phyloP scores from a whole-genome alignment of 2,113 vertebrate species.

The Peromyscus californicus region DNA sequence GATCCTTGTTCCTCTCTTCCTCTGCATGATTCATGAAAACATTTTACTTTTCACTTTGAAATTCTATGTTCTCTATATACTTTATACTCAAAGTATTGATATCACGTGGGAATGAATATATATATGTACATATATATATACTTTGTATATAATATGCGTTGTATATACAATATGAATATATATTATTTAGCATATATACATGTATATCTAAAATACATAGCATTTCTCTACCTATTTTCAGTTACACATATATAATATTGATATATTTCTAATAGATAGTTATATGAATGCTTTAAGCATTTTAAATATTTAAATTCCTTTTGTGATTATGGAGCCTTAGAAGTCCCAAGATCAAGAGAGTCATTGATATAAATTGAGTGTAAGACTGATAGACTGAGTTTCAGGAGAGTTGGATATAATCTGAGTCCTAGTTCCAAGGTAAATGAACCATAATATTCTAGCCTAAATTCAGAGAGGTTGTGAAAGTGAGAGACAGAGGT shows the following conservation, averaged over 20 bases:
- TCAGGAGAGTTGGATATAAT: not conserved
- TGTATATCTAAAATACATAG: not conserved
- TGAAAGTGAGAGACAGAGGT: not conserved
- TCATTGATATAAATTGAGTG: not conserved
- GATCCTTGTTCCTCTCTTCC: not conserved
- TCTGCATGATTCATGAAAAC: not conserved
- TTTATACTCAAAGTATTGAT: not conserved
- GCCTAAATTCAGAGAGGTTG: not conserved
- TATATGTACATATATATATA: not conserved
- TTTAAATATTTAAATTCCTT: not conserved
- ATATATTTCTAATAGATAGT: not conserved
- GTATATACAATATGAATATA: not conserved
- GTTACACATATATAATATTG: not conserved
- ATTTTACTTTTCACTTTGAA: slow-evolving; percentile 23
- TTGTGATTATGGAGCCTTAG: not conserved
- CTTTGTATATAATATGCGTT: not conserved
- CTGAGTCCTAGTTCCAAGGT: not conserved
- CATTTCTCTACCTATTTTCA: not conserved
- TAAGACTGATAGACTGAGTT: not conserved
- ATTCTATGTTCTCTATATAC: not conserved
- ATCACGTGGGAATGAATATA: not conserved
- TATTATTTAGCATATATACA: not conserved
- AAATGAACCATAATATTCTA: not conserved
- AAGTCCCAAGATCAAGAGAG: not conserved
- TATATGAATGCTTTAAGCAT: not conserved